Base-by-base conservation (phyloP, 2,113 vertebrate species). In the Ammodramus savannarum region DNA sequence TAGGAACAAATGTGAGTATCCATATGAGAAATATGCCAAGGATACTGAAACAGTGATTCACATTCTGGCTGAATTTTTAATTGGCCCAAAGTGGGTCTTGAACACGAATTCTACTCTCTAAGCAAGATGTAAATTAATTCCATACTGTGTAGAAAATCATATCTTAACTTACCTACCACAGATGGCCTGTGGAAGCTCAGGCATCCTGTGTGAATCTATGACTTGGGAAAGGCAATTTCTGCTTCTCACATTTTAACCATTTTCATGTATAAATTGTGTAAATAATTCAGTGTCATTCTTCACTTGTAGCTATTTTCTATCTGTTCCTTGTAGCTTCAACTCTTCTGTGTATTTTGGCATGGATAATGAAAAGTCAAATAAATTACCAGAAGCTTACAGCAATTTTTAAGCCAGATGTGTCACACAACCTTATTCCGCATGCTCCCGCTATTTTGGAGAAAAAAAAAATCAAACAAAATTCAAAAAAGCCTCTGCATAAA, bases 21-120 rank as follows among this genome's bases (percentile, higher is more conserved):
- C 4, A 2, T 32, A 10, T 31, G 38, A 82, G 13, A 66, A 69
- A 85, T 39, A 54, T 55, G 34, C 25, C 15, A 31, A 26, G 25
- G 18, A 14, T 62, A 12, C 67, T 82, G 2, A 14, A 68, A 31
- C 23, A 71, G 34, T 21, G 31, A 71, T 79, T 91, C 29, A 10
- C 6, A 0, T 80, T 83, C 39, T 71, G 66, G 57, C 19, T 0
- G 1, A 4, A 34, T 25, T 54, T 77, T 80, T 79, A 63, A 63
- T 16, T 39, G 66, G 29, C 26, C 55, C 18, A 43, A 44, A 26
- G 43, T 74, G 16, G 11, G 39, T 38, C 25, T 58, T 74, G 49
- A 89, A 59, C 31, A 22, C 0, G 0, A 75, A 52, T 15, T 48
- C 38, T 78, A 8, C 14, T 6, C 19, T n/a, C 18, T 18, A 27